phyloP scores from a whole-genome alignment of 2,888 invertebrate species.

The Eutolmus rufibarbis region DNA sequence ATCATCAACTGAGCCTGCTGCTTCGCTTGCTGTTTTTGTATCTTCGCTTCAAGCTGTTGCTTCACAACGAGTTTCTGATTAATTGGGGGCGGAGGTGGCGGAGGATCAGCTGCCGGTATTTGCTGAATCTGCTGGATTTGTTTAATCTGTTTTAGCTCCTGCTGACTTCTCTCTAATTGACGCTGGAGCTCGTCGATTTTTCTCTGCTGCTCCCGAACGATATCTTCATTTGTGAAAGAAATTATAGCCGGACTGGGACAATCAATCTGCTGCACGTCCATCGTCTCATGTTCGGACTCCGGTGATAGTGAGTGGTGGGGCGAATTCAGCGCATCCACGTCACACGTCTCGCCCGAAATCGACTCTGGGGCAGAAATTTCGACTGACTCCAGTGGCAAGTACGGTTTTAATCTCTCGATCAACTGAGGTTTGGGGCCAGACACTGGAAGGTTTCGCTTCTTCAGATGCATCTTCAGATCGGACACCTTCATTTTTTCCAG shows the following conservation, averaged over 20 bases:
- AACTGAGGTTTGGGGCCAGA: constrained; percentile 96
- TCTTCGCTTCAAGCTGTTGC: constrained; percentile 75
- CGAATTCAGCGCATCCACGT: constrained; percentile 54
- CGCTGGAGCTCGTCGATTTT: constrained; percentile 88
- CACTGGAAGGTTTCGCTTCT: constrained; percentile 91
- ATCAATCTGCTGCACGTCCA: constrained; percentile 62
- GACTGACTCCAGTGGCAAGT: constrained; percentile 64
- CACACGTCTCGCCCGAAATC: constrained; percentile 58
- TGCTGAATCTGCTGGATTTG: constrained; percentile 66
- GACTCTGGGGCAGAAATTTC: constrained; percentile 65
- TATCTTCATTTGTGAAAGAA: constrained; percentile 69
- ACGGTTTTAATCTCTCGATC: constrained; percentile 87
- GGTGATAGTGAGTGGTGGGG: constrained; percentile 53
- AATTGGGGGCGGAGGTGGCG: constrained; percentile 51
- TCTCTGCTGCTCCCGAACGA: constrained; percentile 82
- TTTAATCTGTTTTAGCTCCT: constrained; percentile 75
- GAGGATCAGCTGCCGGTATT: constrained; percentile 50
- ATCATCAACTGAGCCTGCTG: constrained; percentile 55
- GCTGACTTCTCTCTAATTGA: constrained; percentile 78
- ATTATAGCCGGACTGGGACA: constrained; percentile 58
- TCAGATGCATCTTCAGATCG: constrained; percentile 92
- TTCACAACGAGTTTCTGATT: constrained; percentile 67
- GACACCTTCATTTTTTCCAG: constrained; percentile 96
- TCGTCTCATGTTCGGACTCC: constrained; percentile 58
- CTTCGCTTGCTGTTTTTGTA: constrained; percentile 64